These are phyloP conservation scores for Saturnia pavonia DNA, from an alignment of 2,888 invertebrate species.

Conservation along the genomic window DNA sequence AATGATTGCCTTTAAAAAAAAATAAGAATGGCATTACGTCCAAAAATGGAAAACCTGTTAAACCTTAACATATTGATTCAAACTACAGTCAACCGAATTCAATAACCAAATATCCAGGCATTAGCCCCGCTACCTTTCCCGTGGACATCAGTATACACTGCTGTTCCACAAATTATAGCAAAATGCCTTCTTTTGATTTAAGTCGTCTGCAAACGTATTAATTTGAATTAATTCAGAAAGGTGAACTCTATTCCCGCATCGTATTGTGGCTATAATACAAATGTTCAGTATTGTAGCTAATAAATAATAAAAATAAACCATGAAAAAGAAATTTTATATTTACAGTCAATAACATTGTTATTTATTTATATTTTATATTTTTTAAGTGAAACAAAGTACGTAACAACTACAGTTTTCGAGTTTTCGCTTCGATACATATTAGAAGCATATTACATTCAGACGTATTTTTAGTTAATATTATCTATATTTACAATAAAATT, in stretches of 20 bases:
- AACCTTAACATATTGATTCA: background rate
- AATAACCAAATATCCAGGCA: background rate
- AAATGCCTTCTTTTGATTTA: slow-evolving; percentile 26
- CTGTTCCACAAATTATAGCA: slow-evolving; percentile 18
- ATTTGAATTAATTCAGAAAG: slow-evolving; percentile 24
- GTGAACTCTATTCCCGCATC: slow-evolving; percentile 19
- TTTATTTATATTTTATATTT: too few relatives aligned
- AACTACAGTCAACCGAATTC: background rate
- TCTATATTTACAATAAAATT: too few relatives aligned
- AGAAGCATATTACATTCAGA: too few relatives aligned
- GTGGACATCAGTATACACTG: background rate
- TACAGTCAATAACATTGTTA: too few relatives aligned
- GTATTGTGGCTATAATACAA: slow-evolving; percentile 3
- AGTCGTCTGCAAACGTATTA: slow-evolving; percentile 25
- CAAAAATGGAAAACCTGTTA: too few relatives aligned
- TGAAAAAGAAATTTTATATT: too few relatives aligned
- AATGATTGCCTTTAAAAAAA: too few relatives aligned
- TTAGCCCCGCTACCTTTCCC: background rate
- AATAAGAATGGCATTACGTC: too few relatives aligned
- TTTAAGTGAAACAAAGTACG: too few relatives aligned
- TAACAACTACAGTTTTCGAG: too few relatives aligned
- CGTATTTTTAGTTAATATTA: too few relatives aligned
- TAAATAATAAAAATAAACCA: background rate
- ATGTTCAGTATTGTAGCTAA: slow-evolving; percentile 16
- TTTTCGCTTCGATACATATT: too few relatives aligned